Evolutionary conservation across 2,888 invertebrate species (phyloP), one percentile per base, ranked within the genome.

Genomic region (Heliconius ismenius): DNA sequence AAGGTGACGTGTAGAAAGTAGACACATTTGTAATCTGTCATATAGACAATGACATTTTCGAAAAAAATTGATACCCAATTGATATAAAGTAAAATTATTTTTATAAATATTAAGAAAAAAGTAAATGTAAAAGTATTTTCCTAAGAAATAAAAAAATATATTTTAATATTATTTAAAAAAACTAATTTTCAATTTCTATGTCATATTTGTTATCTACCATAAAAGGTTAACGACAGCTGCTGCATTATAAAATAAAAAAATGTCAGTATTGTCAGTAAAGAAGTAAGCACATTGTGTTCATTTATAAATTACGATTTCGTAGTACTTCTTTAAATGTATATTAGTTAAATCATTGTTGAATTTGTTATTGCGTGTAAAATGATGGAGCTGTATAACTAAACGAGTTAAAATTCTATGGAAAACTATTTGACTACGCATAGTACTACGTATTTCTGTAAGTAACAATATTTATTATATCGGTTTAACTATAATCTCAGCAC

Each of bases 361-460:
- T 73, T 63, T 62, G 54, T 39, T 54, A 39, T 82, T 82, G 76
- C 78, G 76, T 75, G 83, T 79, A 65, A 28, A 80, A 87, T 76
- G 78, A 92, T 91, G 92, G 87, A 87, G 86, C 82, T 85, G 81
- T 82, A 84, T 83, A 84, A 86, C 85, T 91, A 84, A 91, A 83
- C 84, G 77, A 83, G 85, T 79, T 76, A 81, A 82, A 87, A 85
- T 90, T 91, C 86, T 91, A 92, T 91, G 92, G 91, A 91, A 92
- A 86, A 88, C 86, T 84, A 82, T 88, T 87, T 81, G 87, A 83
- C 85, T 85, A 81, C 83, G 85, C 86, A 84, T 85, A 89, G 87
- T 85, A 85, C 87, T 85, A 86, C 84, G 89, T 88, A 87, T 84
- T 87, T 87, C 89, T 84, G 93, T 92, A 88, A 92, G 92, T 92